Evolutionary conservation across 2,888 invertebrate species (phyloP).

Genomic region (Ormyrus rosae): DNA sequence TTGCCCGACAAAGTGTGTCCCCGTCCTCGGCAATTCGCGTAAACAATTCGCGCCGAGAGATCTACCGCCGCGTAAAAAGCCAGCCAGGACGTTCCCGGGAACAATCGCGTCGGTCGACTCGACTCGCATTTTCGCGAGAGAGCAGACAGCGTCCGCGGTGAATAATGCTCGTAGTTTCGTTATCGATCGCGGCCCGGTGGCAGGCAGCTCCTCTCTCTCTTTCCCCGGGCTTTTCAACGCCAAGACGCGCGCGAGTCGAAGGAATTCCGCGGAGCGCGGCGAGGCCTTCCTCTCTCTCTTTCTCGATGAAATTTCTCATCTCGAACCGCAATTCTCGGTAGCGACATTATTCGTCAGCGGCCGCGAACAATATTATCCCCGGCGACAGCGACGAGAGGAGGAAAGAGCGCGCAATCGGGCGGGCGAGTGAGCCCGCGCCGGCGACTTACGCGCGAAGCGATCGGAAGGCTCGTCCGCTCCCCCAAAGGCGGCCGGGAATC

Average conservation of each 20-base stretch:
- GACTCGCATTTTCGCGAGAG: not conserved
- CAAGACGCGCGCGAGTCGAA: not conserved
- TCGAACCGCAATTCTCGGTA: not conserved
- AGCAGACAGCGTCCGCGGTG: not conserved
- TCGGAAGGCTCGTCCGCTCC: not conserved
- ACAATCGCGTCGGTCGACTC: slow-evolving; percentile 23
- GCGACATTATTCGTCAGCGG: no score
- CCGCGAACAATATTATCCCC: no score
- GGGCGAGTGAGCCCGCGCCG: no score
- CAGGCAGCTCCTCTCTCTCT: slow-evolving; percentile 8
- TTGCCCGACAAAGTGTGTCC: not conserved
- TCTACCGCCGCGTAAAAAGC: not conserved
- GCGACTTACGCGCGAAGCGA: no score
- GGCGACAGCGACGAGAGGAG: no score
- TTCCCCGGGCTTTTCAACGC: not conserved
- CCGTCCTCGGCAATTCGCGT: slow-evolving; percentile 25
- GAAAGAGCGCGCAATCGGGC: no score
- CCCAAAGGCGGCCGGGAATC: not conserved
- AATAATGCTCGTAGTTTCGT: slow-evolving; percentile 42
- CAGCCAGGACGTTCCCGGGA: slow-evolving; percentile 48
- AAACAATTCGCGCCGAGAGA: slow-evolving; percentile 19
- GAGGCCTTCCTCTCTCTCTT: not conserved
- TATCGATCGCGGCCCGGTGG: slow-evolving; percentile 44
- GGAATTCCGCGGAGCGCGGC: not conserved
- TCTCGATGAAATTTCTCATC: slow-evolving; percentile 11